Base-by-base conservation (phyloP, 53 echinoderm and acorn worm species). In the Zoroaster sp. region DNA sequence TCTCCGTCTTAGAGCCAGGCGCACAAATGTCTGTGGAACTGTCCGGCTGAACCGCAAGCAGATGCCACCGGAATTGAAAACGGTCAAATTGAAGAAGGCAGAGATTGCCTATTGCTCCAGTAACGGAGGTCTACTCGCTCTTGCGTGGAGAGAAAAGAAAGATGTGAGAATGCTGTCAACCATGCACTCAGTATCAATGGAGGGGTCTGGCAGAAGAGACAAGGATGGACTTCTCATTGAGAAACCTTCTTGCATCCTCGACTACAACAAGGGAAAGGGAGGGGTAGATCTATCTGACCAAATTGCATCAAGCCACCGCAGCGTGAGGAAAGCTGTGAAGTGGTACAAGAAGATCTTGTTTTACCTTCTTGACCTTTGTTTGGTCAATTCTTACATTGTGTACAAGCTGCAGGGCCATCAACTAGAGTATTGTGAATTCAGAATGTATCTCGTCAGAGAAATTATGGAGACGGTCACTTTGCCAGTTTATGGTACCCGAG, bases 11-110 rank as follows among this genome's bases (percentile, higher is more conserved):
- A 2, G 40, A 11, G 66, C 32, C 20, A 81, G 80, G 53, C 59
- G 75, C 10, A 92, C 93, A 11, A 71, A 93, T 70, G 77, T 75
- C 31, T 89, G 89, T 45, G 89, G 93, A 9, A 89, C 93, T 32
- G 70, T 89, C 31, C 41, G 68, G 66, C 77, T 32, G 4, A 89
- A 89, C 65, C 73, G 77, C 8, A 49, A 34, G 49, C 34, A 49
- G 30, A 77, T 77, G 77, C 77, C 77, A 32, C 5, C 51, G 5
- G 77, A 77, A 49, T 77, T 77, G 77, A 77, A 52, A 49, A 20
- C 11, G 3, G 51, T 77, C 12, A 77, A 52, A 33, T 51, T 77
- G 51, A 77, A 77, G 52, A 21, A 32, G 0, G 77, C 51, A 3
- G 77, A 77, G 17, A 5, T 21, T 49, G 52, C 52, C 35, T 77